Percentiles rank a stretch among this genome's conserved stretches.
Evolutionary conservation across 2,888 invertebrate genomes (phyloP).

Genomic region (Gastracanthus pulcherrimus): DNA sequence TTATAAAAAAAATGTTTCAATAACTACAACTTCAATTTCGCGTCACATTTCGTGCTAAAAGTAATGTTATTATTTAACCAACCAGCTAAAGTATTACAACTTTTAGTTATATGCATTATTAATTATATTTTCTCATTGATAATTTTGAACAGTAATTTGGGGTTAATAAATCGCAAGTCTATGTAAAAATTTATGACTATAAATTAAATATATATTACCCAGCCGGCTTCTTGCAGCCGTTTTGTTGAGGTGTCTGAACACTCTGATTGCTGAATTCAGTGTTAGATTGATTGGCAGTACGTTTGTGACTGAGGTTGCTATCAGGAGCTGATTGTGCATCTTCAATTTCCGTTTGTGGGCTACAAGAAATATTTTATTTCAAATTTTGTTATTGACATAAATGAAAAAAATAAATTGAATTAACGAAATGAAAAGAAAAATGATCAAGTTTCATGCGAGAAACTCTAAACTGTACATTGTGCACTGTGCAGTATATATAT

Average conservation of each 20-base stretch:
- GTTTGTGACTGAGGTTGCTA: conserved; percentile 62
- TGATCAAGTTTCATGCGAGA: neutral
- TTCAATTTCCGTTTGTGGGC: conserved; percentile 65
- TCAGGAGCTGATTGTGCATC: conserved; percentile 64
- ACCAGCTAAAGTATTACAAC: no score
- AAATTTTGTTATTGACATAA: neutral
- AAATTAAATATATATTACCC: conserved; percentile 39
- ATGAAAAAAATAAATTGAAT: neutral
- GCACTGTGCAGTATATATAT: neutral
- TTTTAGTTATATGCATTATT: no score
- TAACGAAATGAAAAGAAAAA: neutral
- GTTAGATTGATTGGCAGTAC: conserved; percentile 40
- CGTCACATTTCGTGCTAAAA: no score
- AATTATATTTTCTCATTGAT: neutral
- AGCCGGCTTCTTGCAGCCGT: conserved; percentile 46
- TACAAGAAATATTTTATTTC: neutral
- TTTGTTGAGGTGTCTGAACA: conserved; percentile 46
- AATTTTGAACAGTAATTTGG: no score
- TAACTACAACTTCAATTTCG: no score
- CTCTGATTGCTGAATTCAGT: conserved; percentile 16
- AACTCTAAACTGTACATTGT: neutral
- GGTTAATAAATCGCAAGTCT: no score
- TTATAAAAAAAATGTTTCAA: no score
- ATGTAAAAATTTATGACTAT: neutral
- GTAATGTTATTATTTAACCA: no score